These are phyloP conservation scores for Sphenodon punctatus DNA, from an alignment of 2,797 vertebrate species.

Conservation along the genomic window DNA sequence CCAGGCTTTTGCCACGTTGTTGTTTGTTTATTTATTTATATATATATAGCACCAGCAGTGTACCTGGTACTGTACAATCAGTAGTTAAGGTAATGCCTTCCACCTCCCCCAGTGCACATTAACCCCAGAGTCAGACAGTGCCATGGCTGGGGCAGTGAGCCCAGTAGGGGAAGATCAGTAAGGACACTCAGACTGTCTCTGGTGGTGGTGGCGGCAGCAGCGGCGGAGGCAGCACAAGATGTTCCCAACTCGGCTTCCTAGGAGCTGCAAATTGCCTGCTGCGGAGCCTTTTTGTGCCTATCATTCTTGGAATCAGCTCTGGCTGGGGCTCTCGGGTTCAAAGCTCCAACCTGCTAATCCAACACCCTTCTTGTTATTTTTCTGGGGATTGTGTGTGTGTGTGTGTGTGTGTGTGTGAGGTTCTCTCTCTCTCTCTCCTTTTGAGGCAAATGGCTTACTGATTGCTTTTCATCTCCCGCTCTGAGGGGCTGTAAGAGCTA, in stretches of 20 bases:
- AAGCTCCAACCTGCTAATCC: neutral
- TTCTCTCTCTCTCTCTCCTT: constrained; percentile 59
- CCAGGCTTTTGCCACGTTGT: neutral
- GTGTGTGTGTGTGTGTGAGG: constrained; percentile 48
- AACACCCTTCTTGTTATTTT: neutral
- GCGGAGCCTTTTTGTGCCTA: neutral
- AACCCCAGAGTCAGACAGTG: neutral
- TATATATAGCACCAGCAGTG: too few species aligned
- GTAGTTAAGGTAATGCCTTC: too few species aligned
- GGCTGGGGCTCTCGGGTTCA: constrained; percentile 8
- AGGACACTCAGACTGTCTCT: neutral
- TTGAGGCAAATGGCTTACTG: constrained; percentile 77
- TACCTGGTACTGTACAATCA: too few species aligned
- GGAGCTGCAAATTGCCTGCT: neutral
- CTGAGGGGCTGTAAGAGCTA: constrained; percentile 78
- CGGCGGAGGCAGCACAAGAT: too few species aligned
- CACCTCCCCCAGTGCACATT: accelerated
- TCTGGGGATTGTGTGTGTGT: constrained; percentile 21
- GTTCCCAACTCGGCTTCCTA: too few species aligned
- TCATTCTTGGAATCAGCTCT: neutral
- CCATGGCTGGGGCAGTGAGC: neutral
- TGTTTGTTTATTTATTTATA: too few species aligned
- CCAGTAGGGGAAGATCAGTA: neutral
- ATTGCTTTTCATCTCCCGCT: constrained; percentile 76
- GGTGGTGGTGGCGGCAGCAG: accelerated